Base-by-base conservation (phyloP, 2,797 vertebrate genomes). In the Apodemus agrarius region DNA sequence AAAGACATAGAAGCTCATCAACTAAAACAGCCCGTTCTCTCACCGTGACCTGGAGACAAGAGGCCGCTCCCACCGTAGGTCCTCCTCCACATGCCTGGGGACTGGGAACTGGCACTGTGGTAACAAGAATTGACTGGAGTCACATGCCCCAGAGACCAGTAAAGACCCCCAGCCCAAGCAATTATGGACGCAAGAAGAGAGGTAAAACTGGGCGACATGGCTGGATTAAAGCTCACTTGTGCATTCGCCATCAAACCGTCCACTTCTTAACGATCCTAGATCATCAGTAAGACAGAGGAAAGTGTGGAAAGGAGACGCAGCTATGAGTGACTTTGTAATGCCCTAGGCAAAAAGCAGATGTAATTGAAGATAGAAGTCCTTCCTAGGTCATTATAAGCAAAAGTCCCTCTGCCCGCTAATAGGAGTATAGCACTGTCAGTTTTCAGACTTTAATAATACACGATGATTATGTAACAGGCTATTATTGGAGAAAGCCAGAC, bases 231-330 rank as follows among this genome's bases (percentile, higher is more conserved):
- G 67, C 79, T 61, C 59, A 69, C 17, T 89, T 82, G 49, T 52
- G 83, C 74, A 57, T 43, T 95, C 22, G 12, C 54, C 83, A 54
- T 34, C 43, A 43, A 86, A 86, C 31, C 6, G 3, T 34, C 37
- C 29, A 49, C 34, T 72, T 63, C 90, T 84, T 90, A 67, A 78
- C 87, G 82, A 87, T 85, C 59, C 6, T 11, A 78, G 69, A 34
- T 85, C 90, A 65, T 94, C 84, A 91, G 6, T 89, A 78, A 94
- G 80, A 93, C 24, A 87, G 81, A 76, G 85, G 37, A 86, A 87
- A 91, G 90, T 26, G 52, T 43, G 86, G 54, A 80, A 93, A 46
- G 92, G n/a, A 81, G 24, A 16, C 69, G 40, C 34, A 93, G 16
- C 65, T 75, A 43, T 21, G 57, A 91, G 72, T 43, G 13, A 37